Evolutionary conservation across 2,797 vertebrate species (phyloP), one percentile per base, ranked within the genome.

Genomic region (Dallia pectoralis): DNA sequence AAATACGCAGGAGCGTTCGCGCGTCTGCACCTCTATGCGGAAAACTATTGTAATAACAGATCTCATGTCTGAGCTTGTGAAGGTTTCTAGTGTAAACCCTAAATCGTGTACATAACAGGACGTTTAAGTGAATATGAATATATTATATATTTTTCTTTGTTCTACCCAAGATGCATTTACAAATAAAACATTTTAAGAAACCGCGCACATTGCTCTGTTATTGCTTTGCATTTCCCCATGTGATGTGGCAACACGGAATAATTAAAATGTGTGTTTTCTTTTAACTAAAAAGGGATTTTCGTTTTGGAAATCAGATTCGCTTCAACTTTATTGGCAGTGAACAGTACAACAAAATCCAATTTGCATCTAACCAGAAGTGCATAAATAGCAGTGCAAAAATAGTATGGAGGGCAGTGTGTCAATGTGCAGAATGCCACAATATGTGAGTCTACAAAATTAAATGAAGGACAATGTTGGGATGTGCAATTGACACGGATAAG

Each of bases 101-200:
- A 91, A 95, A 95, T 87, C n/a, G 84, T 97, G 96, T 97, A 96
- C 89, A 97, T 97, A 96, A 91, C 77, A 89, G 92, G 93, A 91
- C 88, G 91, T 94, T 95, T 95, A 91, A 86, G 81, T 87, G 89
- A 85, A 90, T 89, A 89, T 87, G 84, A 81, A 91, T 84, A 89
- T 91, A 90, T 90, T 86, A 86, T 91, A 89, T 90, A 82, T 83
- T 85, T 96, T 88, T 92, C 92, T 94, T 95, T 93, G 92, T 95
- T 93, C 93, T 95, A 95, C 93, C 90, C 91, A 91, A 96, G 92
- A 94, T 94, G 93, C 93, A 96, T 97, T 96, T 97, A 95, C 95
- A 95, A 97, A 97, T 97, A 97, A 97, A 97, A 44, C 93, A 84
- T 87, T n/a, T n/a, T n/a, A n/a, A n/a, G 85, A 89, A 88, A 91